phyloP scores from a whole-genome alignment of 2,888 invertebrate species.

The Polia nebulosa region DNA sequence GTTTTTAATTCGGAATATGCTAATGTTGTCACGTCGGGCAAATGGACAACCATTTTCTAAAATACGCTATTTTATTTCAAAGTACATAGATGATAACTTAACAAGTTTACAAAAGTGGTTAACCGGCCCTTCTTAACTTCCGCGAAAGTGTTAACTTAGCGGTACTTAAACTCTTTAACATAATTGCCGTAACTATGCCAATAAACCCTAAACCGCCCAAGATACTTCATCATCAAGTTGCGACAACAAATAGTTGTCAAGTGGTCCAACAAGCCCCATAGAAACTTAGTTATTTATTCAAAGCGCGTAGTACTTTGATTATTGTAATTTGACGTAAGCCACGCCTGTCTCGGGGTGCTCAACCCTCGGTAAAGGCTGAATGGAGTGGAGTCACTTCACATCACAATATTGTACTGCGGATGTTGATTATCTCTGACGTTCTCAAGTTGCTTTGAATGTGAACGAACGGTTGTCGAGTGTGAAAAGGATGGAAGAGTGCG shows the following conservation, averaged over 20 bases:
- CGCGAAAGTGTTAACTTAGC: slow-evolving; percentile 37
- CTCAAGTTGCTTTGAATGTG: slow-evolving; percentile 44
- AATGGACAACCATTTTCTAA: neutral
- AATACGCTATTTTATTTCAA: neutral
- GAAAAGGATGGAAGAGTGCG: slow-evolving; percentile 24
- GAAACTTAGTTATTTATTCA: slow-evolving; percentile 65
- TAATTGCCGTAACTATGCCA: slow-evolving; percentile 60
- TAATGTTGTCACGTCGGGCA: neutral
- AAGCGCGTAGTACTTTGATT: slow-evolving; percentile 62
- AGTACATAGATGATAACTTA: neutral
- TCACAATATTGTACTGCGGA: slow-evolving; percentile 51
- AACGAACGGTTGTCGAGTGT: slow-evolving; percentile 35
- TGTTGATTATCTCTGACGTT: slow-evolving; percentile 60
- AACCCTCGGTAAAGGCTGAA: slow-evolving; percentile 53
- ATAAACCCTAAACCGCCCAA: slow-evolving; percentile 54
- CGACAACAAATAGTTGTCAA: slow-evolving; percentile 65
- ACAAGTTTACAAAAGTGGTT: neutral
- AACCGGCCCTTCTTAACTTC: slow-evolving; percentile 13
- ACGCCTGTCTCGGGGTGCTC: slow-evolving; percentile 47
- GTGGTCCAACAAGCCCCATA: slow-evolving; percentile 50
- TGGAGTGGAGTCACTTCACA: slow-evolving; percentile 57
- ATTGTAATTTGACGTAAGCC: slow-evolving; percentile 63
- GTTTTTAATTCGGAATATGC: slow-evolving; percentile 25
- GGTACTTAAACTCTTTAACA: slow-evolving; percentile 47
- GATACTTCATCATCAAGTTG: slow-evolving; percentile 58